Base-by-base conservation (phyloP, 2,888 invertebrate genomes). In the Amphipyra berbera region DNA sequence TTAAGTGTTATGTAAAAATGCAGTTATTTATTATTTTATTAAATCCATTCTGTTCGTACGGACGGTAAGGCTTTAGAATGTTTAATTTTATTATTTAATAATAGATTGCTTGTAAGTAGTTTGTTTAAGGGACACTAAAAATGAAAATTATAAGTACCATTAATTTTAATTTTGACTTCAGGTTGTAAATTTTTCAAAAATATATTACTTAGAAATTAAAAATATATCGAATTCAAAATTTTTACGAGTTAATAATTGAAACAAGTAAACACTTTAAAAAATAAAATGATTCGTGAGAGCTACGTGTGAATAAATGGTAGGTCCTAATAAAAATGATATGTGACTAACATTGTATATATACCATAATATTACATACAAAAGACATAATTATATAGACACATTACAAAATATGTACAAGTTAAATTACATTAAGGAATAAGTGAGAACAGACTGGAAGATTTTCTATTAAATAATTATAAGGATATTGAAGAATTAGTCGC, bases 311-410 rank as follows among this genome's bases (percentile, higher is more conserved):
- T 69, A 60, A 70, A 71, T 79, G 68, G 70, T 68, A 82, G 82
- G 78, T 81, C 66, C 88, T 91, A 90, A 82, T 82, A 52, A 88
- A 92, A 90, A 91, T 92, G 91, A 92, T 91, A 92, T 92, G 92
- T 90, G 75, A 83, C 74, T 75, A 86, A 86, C 84, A 81, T 81
- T 88, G 82, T 81, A 69, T 70, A 73, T 69, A 72, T 73, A 74
- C 38, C 38, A 64, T 70, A 54, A 68, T 54, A 77, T 67, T 72
- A 76, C 54, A 72, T 78, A 75, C 63, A 69, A 72, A 67, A 70
- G 64, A 76, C 54, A 61, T 62, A 54, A 72, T 67, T 63, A 72
- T 69, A 63, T 68, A 75, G 73, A 75, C 48, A 70, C 53, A 67
- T 66, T 79, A 79, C 21, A 68, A 74, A 79, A 76, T 82, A 82